phyloP scores from a whole-genome alignment of 2,113 vertebrate species.

The Nymphicus hollandicus region DNA sequence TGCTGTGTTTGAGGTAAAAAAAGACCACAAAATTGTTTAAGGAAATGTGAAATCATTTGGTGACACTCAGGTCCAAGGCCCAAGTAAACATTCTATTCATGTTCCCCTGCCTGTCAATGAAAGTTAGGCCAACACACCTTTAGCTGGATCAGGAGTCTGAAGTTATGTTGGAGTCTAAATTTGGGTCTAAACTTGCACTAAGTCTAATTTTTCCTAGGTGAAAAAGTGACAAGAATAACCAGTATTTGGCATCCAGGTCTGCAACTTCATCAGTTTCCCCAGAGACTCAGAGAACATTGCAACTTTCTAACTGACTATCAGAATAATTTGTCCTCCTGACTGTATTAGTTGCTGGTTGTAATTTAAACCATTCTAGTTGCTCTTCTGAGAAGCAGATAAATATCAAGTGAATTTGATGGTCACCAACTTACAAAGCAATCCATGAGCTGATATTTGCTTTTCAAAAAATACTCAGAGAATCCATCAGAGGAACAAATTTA shows the following conservation, averaged over 20 bases:
- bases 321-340: not conserved
- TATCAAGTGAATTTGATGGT: not conserved
- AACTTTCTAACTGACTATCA: not conserved
- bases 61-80: not conserved
- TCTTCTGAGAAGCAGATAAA: not conserved
- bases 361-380: not conserved
- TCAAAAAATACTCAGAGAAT: not conserved
- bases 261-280: not conserved
- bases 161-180: not conserved
- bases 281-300: not conserved
- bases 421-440: not conserved
- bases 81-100: rapidly evolving
- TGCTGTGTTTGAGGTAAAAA: not conserved
- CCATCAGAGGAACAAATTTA: not conserved
- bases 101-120: not conserved
- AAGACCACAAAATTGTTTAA: not conserved
- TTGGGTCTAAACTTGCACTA: not conserved
- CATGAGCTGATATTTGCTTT: not conserved
- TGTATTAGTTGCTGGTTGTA: not conserved
- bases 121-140: not conserved
- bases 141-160: not conserved
- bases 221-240: not conserved
- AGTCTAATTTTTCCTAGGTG: not conserved
- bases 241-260: not conserved
- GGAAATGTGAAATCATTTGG: not conserved